These are phyloP conservation scores for Heliocidaris tuberculata DNA, from an alignment of 35 echinoderm and acorn worm species.

Conservation along the genomic window DNA sequence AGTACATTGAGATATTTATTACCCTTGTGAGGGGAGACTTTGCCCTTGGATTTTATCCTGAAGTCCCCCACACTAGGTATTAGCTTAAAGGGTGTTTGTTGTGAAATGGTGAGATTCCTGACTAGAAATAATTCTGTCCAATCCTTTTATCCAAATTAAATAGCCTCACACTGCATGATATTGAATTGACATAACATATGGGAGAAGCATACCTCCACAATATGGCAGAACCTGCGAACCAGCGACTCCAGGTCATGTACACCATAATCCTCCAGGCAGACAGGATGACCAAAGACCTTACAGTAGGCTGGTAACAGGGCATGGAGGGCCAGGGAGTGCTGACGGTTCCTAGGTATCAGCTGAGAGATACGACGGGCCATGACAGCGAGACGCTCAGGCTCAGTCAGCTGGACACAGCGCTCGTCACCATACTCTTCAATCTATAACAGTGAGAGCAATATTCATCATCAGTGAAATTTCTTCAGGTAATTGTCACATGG, in stretches of 20 bases:
- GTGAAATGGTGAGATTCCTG: too few relatives aligned
- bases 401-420: constrained; percentile 66
- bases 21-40: too few relatives aligned
- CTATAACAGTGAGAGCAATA: not conserved
- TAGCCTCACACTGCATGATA: too few relatives aligned
- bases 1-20: too few relatives aligned
- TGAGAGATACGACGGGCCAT: constrained; percentile 65
- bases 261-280: constrained; percentile 65
- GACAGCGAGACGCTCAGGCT: constrained; percentile 67
- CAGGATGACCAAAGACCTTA: constrained; percentile 61
- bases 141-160: too few relatives aligned
- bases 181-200: too few relatives aligned
- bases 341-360: constrained; percentile 66
- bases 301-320: constrained; percentile 57
- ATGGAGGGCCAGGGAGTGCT: constrained; percentile 57
- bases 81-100: too few relatives aligned
- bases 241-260: constrained; percentile 59
- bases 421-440: constrained; percentile 81
- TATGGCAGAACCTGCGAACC: constrained; percentile 73
- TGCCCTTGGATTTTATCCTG: too few relatives aligned
- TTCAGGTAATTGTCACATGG: too few relatives aligned
- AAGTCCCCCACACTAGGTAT: too few relatives aligned
- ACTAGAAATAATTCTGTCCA: too few relatives aligned
- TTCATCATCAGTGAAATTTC: not conserved
- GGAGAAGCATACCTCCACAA: constrained; percentile 76